A percentile compares a stretch with the other conserved stretches of the same genome.
These are phyloP conservation scores for Oncorhynchus keta DNA, from an alignment of 2,113 vertebrate genomes.

Conservation along the genomic window DNA sequence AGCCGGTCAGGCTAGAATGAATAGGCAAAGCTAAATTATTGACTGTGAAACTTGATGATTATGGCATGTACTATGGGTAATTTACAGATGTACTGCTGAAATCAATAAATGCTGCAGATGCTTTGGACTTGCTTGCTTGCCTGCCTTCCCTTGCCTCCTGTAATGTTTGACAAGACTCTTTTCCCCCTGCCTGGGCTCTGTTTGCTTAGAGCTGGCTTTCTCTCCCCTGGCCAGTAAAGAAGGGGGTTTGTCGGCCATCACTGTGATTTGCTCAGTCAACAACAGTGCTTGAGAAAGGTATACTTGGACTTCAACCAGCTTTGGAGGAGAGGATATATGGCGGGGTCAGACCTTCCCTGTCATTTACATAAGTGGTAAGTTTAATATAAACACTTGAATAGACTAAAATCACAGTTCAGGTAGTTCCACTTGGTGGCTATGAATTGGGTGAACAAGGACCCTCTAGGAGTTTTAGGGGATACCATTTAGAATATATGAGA, in stretches of 20 bases:
- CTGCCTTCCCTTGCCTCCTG: neutral
- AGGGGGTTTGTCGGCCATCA: neutral
- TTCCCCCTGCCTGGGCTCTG: neutral
- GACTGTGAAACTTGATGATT: constrained; percentile 33
- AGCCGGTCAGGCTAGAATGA: constrained; percentile 9
- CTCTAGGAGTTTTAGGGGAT: too few relatives aligned
- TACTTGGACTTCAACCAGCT: neutral
- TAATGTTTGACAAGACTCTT: constrained; percentile 2
- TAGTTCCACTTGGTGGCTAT: neutral
- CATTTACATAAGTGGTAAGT: neutral
- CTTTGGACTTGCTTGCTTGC: neutral
- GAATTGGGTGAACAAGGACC: neutral
- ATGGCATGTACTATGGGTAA: constrained; percentile 27
- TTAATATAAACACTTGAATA: neutral
- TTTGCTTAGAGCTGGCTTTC: neutral
- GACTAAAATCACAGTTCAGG: neutral
- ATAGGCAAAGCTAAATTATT: constrained; percentile 25
- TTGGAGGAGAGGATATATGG: neutral
- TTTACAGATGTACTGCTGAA: constrained; percentile 34
- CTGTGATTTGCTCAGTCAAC: constrained; percentile 5
- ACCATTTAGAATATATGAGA: too few relatives aligned
- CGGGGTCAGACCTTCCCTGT: neutral
- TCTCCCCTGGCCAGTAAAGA: neutral
- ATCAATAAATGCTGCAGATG: constrained; percentile 36
- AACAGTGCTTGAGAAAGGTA: neutral